phyloP scores from a whole-genome alignment of 2,888 invertebrate genomes.

The Troides aeacus region DNA sequence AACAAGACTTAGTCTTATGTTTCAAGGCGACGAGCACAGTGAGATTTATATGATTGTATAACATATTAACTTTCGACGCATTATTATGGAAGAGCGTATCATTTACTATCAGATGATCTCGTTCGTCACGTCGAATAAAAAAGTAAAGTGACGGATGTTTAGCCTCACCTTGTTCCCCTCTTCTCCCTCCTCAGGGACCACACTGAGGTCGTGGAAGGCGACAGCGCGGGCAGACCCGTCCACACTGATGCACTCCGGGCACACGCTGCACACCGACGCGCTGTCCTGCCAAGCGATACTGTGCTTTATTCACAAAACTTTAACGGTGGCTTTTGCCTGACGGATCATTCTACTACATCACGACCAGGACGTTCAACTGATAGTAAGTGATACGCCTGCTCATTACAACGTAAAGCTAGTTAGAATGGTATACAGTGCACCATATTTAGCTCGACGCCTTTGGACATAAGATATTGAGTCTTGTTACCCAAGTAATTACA shows the following conservation, averaged over 20 bases:
- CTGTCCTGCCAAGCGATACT: conserved; percentile 76
- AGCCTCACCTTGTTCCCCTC: conserved; percentile 55
- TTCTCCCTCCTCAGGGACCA: conserved; percentile 86
- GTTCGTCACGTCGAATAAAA: too few relatives aligned
- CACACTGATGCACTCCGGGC: conserved; percentile 74
- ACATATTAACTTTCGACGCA: too few relatives aligned
- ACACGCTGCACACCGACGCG: conserved; percentile 77
- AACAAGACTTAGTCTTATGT: too few relatives aligned
- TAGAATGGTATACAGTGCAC: too few relatives aligned
- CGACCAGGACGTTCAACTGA: too few relatives aligned
- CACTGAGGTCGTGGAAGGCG: conserved; percentile 86
- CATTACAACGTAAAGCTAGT: too few relatives aligned
- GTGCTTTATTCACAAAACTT: conserved; percentile 54
- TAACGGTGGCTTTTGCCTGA: conserved; percentile 16
- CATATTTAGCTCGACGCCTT: neutral
- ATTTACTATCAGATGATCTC: too few relatives aligned
- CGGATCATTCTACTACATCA: neutral
- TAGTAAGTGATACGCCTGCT: too few relatives aligned
- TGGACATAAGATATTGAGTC: neutral
- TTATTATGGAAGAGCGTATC: too few relatives aligned
- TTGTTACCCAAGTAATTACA: neutral
- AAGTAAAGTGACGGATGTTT: neutral
- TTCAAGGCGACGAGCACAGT: too few relatives aligned
- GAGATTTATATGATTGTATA: too few relatives aligned
- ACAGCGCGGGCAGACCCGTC: conserved; percentile 63